Percentiles rank a stretch among this genome's conserved stretches.
phyloP scores from a whole-genome alignment of 92 coral and sea anemone species.

The Muricea muricata region DNA sequence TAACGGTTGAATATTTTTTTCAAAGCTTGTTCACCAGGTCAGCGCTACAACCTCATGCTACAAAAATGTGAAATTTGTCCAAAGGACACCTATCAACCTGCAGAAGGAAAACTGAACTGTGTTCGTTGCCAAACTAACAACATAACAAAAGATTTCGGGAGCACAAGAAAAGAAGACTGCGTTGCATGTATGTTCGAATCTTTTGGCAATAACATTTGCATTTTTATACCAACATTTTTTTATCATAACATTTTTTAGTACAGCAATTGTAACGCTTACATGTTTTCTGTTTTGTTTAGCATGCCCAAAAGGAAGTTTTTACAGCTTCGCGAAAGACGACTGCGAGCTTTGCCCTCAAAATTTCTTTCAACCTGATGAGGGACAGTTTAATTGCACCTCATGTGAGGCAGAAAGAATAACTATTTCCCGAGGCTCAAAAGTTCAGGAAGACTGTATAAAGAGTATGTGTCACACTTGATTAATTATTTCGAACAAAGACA shows the following conservation, averaged over 20 bases:
- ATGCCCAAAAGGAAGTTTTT: constrained; percentile 16
- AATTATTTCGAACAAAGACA: too few species aligned
- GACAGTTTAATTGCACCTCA: constrained; percentile 20
- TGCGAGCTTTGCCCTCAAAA: constrained; percentile 22
- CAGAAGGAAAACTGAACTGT: neutral
- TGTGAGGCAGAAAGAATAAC: constrained; percentile 4
- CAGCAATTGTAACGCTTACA: too few species aligned
- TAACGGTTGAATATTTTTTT: neutral
- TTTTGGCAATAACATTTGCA: neutral
- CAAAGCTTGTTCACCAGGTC: constrained; percentile 15
- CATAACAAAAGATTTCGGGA: neutral
- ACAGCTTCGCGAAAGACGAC: neutral
- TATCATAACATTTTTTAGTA: too few species aligned
- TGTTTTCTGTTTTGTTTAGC: neutral
- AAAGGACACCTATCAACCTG: neutral
- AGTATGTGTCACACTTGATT: neutral
- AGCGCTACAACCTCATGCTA: neutral
- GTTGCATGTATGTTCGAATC: neutral
- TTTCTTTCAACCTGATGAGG: neutral
- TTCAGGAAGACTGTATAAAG: neutral
- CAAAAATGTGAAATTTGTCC: constrained; percentile 1
- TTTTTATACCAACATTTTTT: too few species aligned
- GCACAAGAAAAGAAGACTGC: neutral
- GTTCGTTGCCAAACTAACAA: neutral
- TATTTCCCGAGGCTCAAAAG: neutral